Evolutionary conservation across 1,140 invertebrate species (phyloP), one percentile per base, ranked within the genome.

Genomic region (Agraylea sexmaculata): DNA sequence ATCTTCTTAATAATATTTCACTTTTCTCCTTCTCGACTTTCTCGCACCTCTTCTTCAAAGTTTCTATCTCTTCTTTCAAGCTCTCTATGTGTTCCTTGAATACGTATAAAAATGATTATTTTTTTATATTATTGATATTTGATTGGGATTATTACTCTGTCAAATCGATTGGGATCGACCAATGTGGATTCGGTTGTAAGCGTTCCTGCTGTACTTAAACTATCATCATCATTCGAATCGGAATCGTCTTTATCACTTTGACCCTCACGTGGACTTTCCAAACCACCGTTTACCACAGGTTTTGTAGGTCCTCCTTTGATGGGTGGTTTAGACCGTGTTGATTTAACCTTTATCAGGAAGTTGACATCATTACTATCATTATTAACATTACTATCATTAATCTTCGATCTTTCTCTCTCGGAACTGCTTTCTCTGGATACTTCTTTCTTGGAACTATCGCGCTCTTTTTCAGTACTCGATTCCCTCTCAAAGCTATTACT

Each of bases 11-110:
- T 31, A 89, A 54, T 46, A 92, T 79, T 50, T 91, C 87, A 52
- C 80, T 86, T 53, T 91, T 91, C 54, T 91, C 87, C 39, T 81
- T 78, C 60, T 91, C 87, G 1, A 81, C 74, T 51, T 74, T 66
- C 51, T 87, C 83, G 51, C 83, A 87, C 51, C 80, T 73, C 62
- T 52, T 77, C 71, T 45, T 75, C 22, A 87, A 58, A 29, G 65
- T 73, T 30, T 79, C 75, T 25, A 80, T 55, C 59, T 83, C 79
- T 52, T 77, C 75, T 55, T 72, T 77, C 30, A 83, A 57, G 47
- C 65, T 77, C 46, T 78, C 71, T 43, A 78, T 59, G 64, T 78
- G 75, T 49, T 75, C 75, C 67, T 77, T 57, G 17, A 69, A 63
- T 3, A 34, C 32, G 6, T 29, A 6, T 22, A 25, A 25, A 25